Evolutionary conservation across 2,113 vertebrate genomes (phyloP), one percentile per base, ranked within the genome.

Genomic region (Perca flavescens): DNA sequence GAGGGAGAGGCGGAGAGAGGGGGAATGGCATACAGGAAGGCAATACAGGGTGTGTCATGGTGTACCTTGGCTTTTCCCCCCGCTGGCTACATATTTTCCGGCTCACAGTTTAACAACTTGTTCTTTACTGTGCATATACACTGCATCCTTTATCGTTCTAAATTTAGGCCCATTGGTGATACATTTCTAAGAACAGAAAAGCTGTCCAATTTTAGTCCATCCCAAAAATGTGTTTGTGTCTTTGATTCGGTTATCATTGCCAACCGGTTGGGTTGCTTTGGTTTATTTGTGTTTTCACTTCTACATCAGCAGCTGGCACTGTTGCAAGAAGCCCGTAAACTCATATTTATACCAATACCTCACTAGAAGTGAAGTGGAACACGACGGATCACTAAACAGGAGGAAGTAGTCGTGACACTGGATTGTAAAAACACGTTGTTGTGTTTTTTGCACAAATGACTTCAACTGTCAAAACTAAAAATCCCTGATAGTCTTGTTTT

Each of bases 31-130:
- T 15, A 52, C 22, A 46, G 58, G 47, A 86, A 74, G 47, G 52
- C 5, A 46, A 34, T 40, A 81, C 56, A 74, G 50, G 73, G 73
- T 74, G 85, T 87, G 77, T 77, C 71, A 7, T 43, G 4, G 22
- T 61, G 21, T 60, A 52, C 2, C 6, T 74, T 69, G 36, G 43
- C 36, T 74, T 67, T 63, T 67, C 43, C 63, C 72, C 72, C 34
- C 0, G 0, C 46, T 47, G 68, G 79, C 66, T 61, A 76, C 0
- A 1, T 70, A 40, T 49, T 61, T 74, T 57, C 54, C 4, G 4
- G 62, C 28, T 47, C 10, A 56, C 22, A 67, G 21, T 19, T 36
- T 60, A 36, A 68, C 47, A 50, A 10, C 25, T 15, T 34, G 22
- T 4, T 57, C 2, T 57, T 22, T 22, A 22, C n/a, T 28, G 54